Conservation (phyloP, 2,888 invertebrate genomes). For the Tridacna gigas region DNA sequence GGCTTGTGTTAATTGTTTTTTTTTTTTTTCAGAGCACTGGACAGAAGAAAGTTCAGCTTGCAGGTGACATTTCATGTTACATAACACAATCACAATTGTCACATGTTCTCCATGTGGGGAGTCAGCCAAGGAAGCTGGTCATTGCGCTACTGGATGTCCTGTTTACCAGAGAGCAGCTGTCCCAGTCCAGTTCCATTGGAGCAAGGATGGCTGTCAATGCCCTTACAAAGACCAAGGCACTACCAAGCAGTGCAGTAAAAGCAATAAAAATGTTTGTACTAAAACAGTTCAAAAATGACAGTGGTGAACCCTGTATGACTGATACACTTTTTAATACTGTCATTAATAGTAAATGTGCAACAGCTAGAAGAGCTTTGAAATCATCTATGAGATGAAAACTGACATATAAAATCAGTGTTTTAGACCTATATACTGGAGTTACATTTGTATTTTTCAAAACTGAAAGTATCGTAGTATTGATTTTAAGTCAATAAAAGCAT, state of each 20-base stretch:
- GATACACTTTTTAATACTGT: neutral
- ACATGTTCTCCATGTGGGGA: conserved; percentile 14
- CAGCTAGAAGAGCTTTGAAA: conserved; percentile 13
- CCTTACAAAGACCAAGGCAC: neutral
- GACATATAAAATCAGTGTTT: neutral
- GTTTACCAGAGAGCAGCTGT: conserved; percentile 3
- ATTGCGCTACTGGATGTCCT: neutral
- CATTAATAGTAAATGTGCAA: conserved; percentile 14
- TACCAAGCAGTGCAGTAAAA: neutral
- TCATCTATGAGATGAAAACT: neutral
- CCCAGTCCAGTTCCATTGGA: neutral
- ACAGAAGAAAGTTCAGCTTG: conserved; percentile 23
- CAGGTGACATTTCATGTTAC: conserved; percentile 4
- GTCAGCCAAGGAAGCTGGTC: conserved; percentile 17
- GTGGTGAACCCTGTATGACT: neutral
- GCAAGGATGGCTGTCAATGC: neutral
- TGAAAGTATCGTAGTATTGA: too few relatives aligned
- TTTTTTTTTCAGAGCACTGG: conserved; percentile 19
- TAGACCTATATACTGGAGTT: too few relatives aligned
- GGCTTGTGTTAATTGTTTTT: neutral
- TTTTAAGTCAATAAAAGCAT: too few relatives aligned
- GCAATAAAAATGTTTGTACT: conserved; percentile 2
- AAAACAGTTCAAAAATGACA: conserved; percentile 6
- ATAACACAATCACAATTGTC: conserved; percentile 22
- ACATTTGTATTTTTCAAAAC: too few relatives aligned